Percentiles rank a stretch among this genome's conserved stretches.
Conservation (phyloP, 2,113 vertebrate species). For the Pseudorasbora parva region DNA sequence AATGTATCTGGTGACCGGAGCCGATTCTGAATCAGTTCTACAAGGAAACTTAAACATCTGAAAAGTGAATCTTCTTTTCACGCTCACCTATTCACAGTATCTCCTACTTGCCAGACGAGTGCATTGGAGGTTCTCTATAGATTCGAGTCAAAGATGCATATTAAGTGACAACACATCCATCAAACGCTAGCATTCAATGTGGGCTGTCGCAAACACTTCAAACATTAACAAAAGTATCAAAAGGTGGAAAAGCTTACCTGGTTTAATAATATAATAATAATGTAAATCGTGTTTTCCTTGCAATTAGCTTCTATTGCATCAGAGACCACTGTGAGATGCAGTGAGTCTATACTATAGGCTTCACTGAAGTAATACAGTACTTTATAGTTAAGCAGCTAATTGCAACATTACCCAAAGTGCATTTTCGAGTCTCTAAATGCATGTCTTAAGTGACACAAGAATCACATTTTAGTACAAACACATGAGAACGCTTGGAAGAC, state of each 20-base stretch:
- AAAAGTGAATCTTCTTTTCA: not conserved
- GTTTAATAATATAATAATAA: not conserved
- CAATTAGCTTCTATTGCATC: conserved; percentile 26
- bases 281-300: not conserved
- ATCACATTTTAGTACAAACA: conserved; percentile 50
- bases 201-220: conserved; percentile 17
- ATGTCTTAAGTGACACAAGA: not conserved
- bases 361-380: conserved; percentile 25
- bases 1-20: not conserved
- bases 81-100: conserved; percentile 29
- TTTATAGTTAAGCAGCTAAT: conserved; percentile 21
- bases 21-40: not conserved
- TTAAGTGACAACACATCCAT: not conserved
- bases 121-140: not conserved
- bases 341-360: not conserved
- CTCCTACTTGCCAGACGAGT: not conserved
- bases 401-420: conserved; percentile 13
- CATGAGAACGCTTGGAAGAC: conserved; percentile 46
- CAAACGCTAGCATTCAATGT: not conserved
- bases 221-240: not conserved
- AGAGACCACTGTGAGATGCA: not conserved
- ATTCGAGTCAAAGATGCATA: not conserved
- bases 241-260: not conserved
- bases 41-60: not conserved
- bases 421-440: conserved; percentile 25